Percentiles rank a stretch among this genome's conserved stretches.
Conservation (phyloP, 2,113 vertebrate species). For the Pseudolaguvia tuberculata region DNA sequence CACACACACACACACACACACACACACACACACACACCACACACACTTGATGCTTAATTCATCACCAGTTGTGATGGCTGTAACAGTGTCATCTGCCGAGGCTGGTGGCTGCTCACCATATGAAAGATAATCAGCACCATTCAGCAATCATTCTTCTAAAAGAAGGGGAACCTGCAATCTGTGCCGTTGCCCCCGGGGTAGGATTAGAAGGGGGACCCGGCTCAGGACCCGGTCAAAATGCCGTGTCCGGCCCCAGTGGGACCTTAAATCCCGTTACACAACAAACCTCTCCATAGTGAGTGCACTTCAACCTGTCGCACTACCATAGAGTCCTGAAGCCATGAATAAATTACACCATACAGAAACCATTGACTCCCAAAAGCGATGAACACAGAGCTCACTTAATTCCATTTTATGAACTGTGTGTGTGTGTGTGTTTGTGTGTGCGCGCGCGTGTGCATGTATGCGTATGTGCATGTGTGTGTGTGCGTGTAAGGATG, state of each 20-base stretch:
- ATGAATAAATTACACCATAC: constrained; percentile 76
- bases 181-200: constrained; percentile 68
- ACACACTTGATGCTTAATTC: constrained; percentile 49
- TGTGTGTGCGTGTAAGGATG: neutral
- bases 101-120: constrained; percentile 68
- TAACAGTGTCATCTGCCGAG: constrained; percentile 67
- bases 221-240: constrained; percentile 69
- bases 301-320: constrained; percentile 62
- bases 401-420: constrained; percentile 66
- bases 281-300: constrained; percentile 68
- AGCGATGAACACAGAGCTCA: constrained; percentile 74
- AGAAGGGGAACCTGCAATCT: constrained; percentile 64
- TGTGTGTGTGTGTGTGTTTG: constrained; percentile 32
- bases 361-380: constrained; percentile 78
- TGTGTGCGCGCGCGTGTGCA: neutral
- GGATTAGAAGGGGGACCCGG: constrained; percentile 68
- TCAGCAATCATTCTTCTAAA: constrained; percentile 59
- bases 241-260: constrained; percentile 68
- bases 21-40: constrained; percentile 34
- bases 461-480: neutral
- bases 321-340: constrained; percentile 69
- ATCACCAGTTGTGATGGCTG: constrained; percentile 50
- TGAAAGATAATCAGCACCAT: constrained; percentile 75
- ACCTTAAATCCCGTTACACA: constrained; percentile 78
- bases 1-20: constrained; percentile 14